Evolutionary conservation across 2,113 vertebrate species (phyloP).

Genomic region (Oenanthe melanoleuca): DNA sequence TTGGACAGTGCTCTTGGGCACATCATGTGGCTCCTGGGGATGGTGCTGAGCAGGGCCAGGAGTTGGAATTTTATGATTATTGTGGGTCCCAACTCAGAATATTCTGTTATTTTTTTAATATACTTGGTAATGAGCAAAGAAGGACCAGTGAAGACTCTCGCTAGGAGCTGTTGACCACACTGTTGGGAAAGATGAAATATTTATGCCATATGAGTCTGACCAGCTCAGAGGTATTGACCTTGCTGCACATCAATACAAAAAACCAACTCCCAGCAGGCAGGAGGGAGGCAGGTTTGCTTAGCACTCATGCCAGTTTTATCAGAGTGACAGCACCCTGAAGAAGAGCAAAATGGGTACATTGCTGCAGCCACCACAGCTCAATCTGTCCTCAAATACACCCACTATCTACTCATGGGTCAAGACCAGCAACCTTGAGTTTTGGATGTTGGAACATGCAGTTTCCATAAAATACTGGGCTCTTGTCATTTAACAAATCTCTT

Average conservation of each 20-base stretch:
- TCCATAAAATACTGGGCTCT: neutral
- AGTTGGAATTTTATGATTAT: neutral
- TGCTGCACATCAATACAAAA: neutral
- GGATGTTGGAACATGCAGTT: neutral
- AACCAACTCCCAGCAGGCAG: neutral
- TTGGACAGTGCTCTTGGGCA: neutral
- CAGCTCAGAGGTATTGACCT: neutral
- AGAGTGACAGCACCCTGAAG: neutral
- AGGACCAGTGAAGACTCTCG: neutral
- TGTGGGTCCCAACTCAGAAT: neutral
- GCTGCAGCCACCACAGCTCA: neutral
- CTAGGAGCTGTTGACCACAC: neutral
- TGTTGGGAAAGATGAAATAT: neutral
- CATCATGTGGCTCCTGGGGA: neutral
- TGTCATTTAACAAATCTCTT: neutral
- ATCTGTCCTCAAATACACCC: neutral
- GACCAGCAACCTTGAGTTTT: neutral
- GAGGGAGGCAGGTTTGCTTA: neutral
- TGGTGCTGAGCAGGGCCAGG: neutral
- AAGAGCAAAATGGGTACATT: neutral
- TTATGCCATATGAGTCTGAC: neutral
- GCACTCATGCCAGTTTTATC: neutral
- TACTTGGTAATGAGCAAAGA: neutral
- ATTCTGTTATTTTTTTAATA: neutral
- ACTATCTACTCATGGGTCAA: neutral